Evolutionary conservation across 1,140 invertebrate genomes (phyloP).

Genomic region (Triops longicaudatus): DNA sequence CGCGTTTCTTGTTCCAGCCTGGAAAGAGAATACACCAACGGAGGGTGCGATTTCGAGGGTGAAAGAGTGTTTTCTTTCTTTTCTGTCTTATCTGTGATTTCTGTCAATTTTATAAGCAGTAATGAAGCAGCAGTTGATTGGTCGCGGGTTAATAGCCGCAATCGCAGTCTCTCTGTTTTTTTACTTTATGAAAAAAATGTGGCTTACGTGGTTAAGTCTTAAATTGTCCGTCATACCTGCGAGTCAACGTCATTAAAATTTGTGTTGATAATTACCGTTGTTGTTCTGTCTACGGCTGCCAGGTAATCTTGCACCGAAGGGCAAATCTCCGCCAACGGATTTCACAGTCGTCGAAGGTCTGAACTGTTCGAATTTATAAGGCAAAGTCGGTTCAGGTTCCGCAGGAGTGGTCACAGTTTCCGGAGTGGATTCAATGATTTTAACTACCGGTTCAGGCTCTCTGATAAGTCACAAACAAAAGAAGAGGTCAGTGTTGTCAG

Average conservation of each 20-base stretch:
- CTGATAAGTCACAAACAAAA: background rate
- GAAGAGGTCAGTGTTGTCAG: slow-evolving; percentile 1
- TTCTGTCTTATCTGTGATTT: background rate
- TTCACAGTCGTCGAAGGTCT: background rate
- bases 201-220: too few relatives aligned
- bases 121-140: background rate
- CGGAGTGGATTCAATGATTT: background rate
- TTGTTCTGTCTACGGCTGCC: background rate
- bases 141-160: background rate
- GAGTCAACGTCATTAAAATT: too few relatives aligned
- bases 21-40: slow-evolving; percentile 4
- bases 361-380: slow-evolving; percentile 19
- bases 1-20: slow-evolving; percentile 10
- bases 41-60: background rate
- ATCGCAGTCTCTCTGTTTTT: background rate
- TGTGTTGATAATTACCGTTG: background rate
- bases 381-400: slow-evolving; percentile 19
- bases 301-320: background rate
- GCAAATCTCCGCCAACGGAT: background rate
- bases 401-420: background rate
- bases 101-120: background rate
- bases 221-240: too few relatives aligned
- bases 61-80: background rate
- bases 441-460: background rate
- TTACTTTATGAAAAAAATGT: too few relatives aligned